Percentiles rank a stretch among this genome's conserved stretches.
phyloP scores from a whole-genome alignment of 2,113 vertebrate species.

The Formicarius rufipectus region DNA sequence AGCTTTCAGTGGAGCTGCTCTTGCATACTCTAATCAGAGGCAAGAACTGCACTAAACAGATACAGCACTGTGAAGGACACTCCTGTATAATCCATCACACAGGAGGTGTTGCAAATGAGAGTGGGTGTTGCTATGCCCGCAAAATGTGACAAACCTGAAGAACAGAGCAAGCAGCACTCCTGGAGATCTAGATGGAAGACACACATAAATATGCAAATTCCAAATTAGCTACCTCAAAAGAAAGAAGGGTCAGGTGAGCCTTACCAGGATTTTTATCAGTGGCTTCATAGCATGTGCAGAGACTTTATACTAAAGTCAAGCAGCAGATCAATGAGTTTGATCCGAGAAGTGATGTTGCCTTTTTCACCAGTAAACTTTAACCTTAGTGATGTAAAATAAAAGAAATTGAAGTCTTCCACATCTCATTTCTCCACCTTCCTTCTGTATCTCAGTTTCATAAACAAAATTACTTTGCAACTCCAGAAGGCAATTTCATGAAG shows the following conservation, averaged over 20 bases:
- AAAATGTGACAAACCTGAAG: not conserved
- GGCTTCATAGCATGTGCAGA: not conserved
- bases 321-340: not conserved
- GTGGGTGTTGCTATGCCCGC: not conserved
- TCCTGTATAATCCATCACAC: not conserved
- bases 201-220: not conserved
- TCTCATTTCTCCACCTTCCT: not conserved
- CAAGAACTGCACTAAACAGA: slow-evolving; percentile 29
- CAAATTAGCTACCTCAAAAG: not conserved
- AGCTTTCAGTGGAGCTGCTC: slow-evolving; percentile 32
- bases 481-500: slow-evolving; percentile 17
- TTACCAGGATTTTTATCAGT: not conserved
- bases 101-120: not conserved
- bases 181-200: not conserved
- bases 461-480: not conserved
- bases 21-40: slow-evolving; percentile 44
- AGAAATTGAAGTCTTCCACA: not conserved
- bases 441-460: not conserved
- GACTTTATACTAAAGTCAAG: not conserved
- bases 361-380: not conserved
- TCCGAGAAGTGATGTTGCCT: not conserved
- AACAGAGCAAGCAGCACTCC: not conserved
- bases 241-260: not conserved
- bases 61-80: not conserved
- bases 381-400: slow-evolving; percentile 16